phyloP scores from a whole-genome alignment of 2,113 vertebrate species.

The Puntigrus tetrazona region DNA sequence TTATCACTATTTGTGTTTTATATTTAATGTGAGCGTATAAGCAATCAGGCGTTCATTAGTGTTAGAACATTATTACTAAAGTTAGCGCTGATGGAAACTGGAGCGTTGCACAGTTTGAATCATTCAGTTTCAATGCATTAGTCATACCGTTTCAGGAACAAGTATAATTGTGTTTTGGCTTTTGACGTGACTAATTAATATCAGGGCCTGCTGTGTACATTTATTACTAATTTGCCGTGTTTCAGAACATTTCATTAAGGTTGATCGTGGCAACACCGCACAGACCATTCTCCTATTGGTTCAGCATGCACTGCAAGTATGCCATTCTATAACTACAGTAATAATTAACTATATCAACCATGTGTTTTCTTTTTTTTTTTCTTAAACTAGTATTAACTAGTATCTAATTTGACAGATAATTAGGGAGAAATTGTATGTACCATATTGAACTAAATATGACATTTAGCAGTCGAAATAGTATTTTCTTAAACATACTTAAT shows the following conservation, averaged over 20 bases:
- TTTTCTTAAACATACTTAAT: background rate
- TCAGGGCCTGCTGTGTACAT: background rate
- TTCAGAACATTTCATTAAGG: background rate
- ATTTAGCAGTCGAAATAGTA: background rate
- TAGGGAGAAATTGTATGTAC: background rate
- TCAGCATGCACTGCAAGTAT: background rate
- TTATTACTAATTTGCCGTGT: background rate
- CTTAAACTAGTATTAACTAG: background rate
- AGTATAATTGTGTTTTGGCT: background rate
- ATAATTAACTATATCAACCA: background rate
- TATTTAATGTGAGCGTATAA: background rate
- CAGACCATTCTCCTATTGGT: background rate
- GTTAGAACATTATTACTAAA: background rate
- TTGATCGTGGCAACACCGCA: constrained; percentile 1
- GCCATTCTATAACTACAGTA: background rate
- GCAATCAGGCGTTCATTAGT: background rate
- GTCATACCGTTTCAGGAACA: background rate
- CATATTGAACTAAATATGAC: background rate
- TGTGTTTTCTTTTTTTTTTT: background rate
- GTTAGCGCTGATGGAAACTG: background rate
- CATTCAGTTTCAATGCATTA: background rate
- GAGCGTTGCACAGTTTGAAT: background rate
- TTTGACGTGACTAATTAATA: background rate
- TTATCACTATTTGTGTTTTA: background rate
- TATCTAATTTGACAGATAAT: background rate